These are phyloP conservation scores for Drosophila kambysellisi DNA, from an alignment of 2,888 invertebrate genomes.

Conservation along the genomic window DNA sequence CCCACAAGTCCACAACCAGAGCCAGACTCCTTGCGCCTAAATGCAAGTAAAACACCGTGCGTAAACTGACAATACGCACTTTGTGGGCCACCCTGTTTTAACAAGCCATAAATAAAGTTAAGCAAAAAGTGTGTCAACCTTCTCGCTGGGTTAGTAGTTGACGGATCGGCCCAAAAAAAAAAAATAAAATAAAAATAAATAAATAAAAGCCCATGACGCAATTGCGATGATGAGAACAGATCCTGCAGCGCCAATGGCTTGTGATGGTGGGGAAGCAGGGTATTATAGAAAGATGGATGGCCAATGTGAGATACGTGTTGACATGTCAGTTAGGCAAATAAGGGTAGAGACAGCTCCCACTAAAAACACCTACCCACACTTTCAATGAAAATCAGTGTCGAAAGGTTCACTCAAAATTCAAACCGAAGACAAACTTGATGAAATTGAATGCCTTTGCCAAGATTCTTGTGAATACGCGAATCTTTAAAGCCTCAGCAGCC, in stretches of 20 bases:
- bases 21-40: slow-evolving; percentile 48
- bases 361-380: background rate
- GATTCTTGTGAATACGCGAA: slow-evolving; percentile 9
- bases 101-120: slow-evolving; percentile 67
- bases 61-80: slow-evolving; percentile 47
- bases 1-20: slow-evolving; percentile 8
- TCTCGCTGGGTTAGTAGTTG: slow-evolving; percentile 34
- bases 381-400: background rate
- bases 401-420: slow-evolving; percentile 9
- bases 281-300: slow-evolving; percentile 40
- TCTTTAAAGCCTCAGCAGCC: slow-evolving; percentile 42
- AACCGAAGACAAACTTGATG: slow-evolving; percentile 17
- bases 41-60: slow-evolving; percentile 45
- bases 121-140: slow-evolving; percentile 57
- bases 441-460: slow-evolving; percentile 41
- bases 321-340: slow-evolving; percentile 78
- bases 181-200: background rate
- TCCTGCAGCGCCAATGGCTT: slow-evolving; percentile 50
- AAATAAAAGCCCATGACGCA: slow-evolving; percentile 18
- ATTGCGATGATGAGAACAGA: slow-evolving; percentile 56
- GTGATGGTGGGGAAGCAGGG: slow-evolving; percentile 1
- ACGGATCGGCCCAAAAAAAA: slow-evolving; percentile 57
- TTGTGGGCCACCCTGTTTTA: slow-evolving; percentile 40
- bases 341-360: slow-evolving; percentile 73
- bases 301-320: slow-evolving; percentile 65